A percentile compares a stretch with the other conserved stretches of the same genome.
Evolutionary conservation across 2,113 vertebrate species (phyloP).

Genomic region (Toxotes jaculatrix): DNA sequence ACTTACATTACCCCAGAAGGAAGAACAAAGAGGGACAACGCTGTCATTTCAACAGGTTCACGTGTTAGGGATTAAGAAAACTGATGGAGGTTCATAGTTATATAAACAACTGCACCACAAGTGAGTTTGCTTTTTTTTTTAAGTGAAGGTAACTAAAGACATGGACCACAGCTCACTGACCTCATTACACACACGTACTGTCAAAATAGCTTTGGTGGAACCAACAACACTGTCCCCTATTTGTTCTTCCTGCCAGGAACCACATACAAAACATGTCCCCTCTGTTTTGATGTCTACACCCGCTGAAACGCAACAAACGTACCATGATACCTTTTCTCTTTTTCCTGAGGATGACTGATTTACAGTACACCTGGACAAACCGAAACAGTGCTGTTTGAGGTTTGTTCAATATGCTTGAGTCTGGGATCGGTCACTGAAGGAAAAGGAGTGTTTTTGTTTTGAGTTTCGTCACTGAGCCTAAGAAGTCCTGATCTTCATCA

Average conservation of each 20-base stretch:
- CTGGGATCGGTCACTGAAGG: conserved; percentile 9
- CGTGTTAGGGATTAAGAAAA: neutral
- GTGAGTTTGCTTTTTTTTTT: neutral
- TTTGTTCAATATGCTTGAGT: neutral
- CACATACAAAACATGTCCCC: neutral
- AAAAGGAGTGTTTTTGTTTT: neutral
- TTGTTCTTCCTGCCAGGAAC: conserved; percentile 20
- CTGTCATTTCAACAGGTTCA: neutral
- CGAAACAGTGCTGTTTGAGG: neutral
- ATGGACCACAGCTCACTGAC: neutral
- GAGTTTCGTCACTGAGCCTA: conserved; percentile 3
- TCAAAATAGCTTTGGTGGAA: neutral
- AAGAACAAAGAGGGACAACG: conserved; percentile 9
- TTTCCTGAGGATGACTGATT: conserved; percentile 4
- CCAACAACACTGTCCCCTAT: neutral
- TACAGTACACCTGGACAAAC: conserved; percentile 2
- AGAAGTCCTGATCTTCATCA: conserved; percentile 5
- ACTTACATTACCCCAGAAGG: neutral
- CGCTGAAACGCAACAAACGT: conserved; percentile 58
- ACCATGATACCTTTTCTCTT: neutral
- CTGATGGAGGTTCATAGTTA: neutral
- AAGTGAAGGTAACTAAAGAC: neutral
- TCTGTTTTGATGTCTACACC: neutral
- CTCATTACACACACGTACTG: neutral
- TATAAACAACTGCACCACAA: neutral